Base-by-base conservation (phyloP, 2,888 invertebrate species). In the Coenonympha glycerion region DNA sequence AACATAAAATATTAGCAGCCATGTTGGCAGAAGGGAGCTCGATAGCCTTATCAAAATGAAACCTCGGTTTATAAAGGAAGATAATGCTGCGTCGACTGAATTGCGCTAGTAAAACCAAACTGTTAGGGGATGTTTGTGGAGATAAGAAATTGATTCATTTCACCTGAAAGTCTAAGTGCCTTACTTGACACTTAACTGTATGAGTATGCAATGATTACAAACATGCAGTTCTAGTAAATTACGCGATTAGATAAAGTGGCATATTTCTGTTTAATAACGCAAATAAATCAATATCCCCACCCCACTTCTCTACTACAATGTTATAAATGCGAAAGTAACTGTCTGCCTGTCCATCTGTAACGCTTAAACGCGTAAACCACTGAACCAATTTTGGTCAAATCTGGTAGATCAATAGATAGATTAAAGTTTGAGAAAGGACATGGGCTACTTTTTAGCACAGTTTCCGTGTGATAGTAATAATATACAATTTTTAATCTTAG, bases 111-210 rank as follows among this genome's bases (percentile, higher is more conserved):
- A 13, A 19, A 42, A 37, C 18, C 15, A 39, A 13, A 30, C n/a
- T 8, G 6, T 39, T 6, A 9, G 19, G 47, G 30, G 19, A 13
- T 28, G 34, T 16, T 37, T 28, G 3, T 9, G 30, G 19, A 21
- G 30, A 47, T 47, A 47, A 47, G 21, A 15, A 13, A 13, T n/a
- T 47, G 37, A 47, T 39, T 47, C 30, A 30, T 30, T 26, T 28
- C 11, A 19, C 28, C 21, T 47, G 13, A 30, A 21, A 9, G 37
- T 21, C 13, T 13, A 15, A 30, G 11, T 37, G n/a, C n/a, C 19
- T 42, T 41, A 41, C 26, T 41, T 42, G 21, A 44, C 31, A 33
- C 19, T 22, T 15, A 22, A 44, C 15, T 22, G 16, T 26, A 36
- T n/a, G n/a, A 16, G 4, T 39, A 26, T 41, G 41, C 6, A 28